Base-by-base conservation (phyloP, 92 coral and sea anemone species). In the Phymanthus crucifer region DNA sequence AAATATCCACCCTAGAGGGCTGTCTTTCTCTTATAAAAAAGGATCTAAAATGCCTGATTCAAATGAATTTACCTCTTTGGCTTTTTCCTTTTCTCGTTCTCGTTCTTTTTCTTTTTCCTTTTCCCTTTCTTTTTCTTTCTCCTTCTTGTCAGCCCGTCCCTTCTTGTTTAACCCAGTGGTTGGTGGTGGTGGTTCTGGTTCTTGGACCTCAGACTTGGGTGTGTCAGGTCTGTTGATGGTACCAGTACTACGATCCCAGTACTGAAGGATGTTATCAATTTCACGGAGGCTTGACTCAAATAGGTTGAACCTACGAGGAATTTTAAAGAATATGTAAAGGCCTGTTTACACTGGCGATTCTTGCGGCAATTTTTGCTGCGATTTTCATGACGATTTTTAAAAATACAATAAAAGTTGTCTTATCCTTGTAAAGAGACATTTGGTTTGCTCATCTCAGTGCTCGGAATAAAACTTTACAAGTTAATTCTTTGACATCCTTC, bases 191-290 rank as follows among this genome's bases (percentile, higher is more conserved):
- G 69, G 76, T 11, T 96, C 98, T n/a, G 87, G 90, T 36, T 96
- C 99, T 18, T 84, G 86, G 38, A 73, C 87, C 72, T 96, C 99
- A 19, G 99, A 93, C 61, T 89, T 96, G 4, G 99, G 99, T 4
- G 98, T 90, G 12, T 96, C 98, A 12, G 90, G 83, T 34, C 99
- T 92, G 19, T 81, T 84, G 57, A 93, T 83, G 14, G 85, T 89
- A 1, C 99, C 99, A 11, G 96, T 89, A 29, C 91, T 77, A 45
- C 99, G 93, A 80, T 96, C 99, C 99, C 99, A 96, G 90, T 83
- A 86, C 73, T 96, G 95, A 35, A 96, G 87, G 56, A 93, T 73
- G 78, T 78, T 80, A 45, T 95, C 97, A 26, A 96, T 86, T 54
- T 96, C 99, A 66, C 99, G 99, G 40, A 91, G 90, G 71, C 96